Evolutionary conservation across 2,797 vertebrate species (phyloP).

Genomic region (Yasuhikotakia modesta): DNA sequence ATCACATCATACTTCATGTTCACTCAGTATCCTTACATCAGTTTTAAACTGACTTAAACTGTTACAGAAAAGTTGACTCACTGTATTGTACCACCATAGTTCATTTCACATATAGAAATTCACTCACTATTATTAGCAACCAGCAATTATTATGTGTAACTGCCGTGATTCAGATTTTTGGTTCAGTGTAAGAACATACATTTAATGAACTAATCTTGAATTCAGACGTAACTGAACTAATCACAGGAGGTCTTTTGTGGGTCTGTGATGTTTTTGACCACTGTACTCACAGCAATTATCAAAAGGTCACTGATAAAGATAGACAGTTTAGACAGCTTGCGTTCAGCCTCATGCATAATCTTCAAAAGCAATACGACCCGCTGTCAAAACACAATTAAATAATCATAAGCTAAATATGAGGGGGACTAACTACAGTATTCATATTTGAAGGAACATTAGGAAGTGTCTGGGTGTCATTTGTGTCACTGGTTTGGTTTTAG

Average conservation of each 20-base stretch:
- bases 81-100: neutral
- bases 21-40: neutral
- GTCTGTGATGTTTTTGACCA: constrained; percentile 25
- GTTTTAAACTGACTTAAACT: too few relatives aligned
- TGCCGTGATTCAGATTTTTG: neutral
- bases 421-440: constrained; percentile 13
- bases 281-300: constrained; percentile 37
- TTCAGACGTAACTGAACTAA: neutral
- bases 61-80: too few relatives aligned
- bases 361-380: constrained; percentile 41
- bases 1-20: neutral
- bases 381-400: constrained; percentile 42
- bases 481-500: neutral
- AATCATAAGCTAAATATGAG: constrained; percentile 42
- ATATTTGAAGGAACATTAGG: constrained; percentile 15
- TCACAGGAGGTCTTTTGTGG: constrained; percentile 12
- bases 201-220: neutral
- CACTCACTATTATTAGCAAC: neutral
- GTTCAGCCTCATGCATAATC: constrained; percentile 43
- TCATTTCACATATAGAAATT: neutral
- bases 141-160: neutral
- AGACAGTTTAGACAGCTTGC: constrained; percentile 46
- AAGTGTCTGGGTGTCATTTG: neutral
- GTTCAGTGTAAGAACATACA: neutral
- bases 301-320: constrained; percentile 48